Evolutionary conservation across 2,888 invertebrate genomes (phyloP), one percentile per base, ranked within the genome.

Genomic region (Acanthosepion esculentum): DNA sequence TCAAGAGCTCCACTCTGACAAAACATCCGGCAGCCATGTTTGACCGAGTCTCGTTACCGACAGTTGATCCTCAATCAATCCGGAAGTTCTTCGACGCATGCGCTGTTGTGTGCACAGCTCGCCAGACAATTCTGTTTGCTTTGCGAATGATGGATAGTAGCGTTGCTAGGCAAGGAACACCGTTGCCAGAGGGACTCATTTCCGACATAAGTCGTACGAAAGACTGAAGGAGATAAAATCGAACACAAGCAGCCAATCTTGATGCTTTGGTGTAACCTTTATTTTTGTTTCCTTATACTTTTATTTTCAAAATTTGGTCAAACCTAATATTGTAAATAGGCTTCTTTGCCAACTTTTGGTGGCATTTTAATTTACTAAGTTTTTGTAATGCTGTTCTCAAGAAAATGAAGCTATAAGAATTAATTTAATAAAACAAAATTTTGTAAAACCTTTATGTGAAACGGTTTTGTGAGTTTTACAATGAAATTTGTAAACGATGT

Each of bases 31-130:
- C 33, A 33, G 78, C 78, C 78, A 78, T 78, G n/a, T 78, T 78
- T n/a, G 78, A 78, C 78, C n/a, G 78, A n/a, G 78, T 78, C 78
- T 78, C 78, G n/a, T 78, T 78, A 78, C 78, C 78, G 78, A 78
- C 78, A 78, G 78, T 78, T 78, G 78, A 78, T 78, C 78, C 78
- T 78, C 78, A 33, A n/a, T n/a, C 78, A 78, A 78, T n/a, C 78
- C 78, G 78, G 78, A 78, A 78, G 78, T 78, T n/a, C 78, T 33
- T 78, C 78, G 78, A 33, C 78, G 78, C n/a, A 78, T 78, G 78
- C 78, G 78, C 78, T 33, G 78, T n/a, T 78, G 78, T n/a, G 78
- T 78, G 78, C 78, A 78, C 78, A 78, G 15, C 78, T 78, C 78
- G 78, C 78, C 78, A n/a, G 78, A 78, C 78, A 78, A 18, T n/a